Evolutionary conservation across 2,797 vertebrate species (phyloP), one percentile per base, ranked within the genome.

Genomic region (Craterocephalus amniculus): DNA sequence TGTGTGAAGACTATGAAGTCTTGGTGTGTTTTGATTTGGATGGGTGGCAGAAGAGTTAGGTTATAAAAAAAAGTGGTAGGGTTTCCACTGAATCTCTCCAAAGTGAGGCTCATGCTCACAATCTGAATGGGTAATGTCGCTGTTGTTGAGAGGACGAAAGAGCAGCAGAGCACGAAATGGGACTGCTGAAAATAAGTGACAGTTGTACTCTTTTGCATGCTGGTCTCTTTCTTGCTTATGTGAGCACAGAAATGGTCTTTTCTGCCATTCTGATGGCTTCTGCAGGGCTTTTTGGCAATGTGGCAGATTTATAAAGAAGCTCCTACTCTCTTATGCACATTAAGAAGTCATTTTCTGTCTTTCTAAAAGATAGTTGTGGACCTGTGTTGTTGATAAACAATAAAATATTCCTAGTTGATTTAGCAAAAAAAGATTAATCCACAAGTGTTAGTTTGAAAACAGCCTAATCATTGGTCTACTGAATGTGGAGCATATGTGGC

Each of bases 181-280:
- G 38, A 27, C 31, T 48, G 43, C 48, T 43, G 43, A 63, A 69
- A 71, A 57, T 49, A 20, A 63, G 32, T 67, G 62, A 62, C 24
- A 72, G 70, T 67, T 24, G 26, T 1, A 4, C 45, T 63, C 7
- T 51, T 77, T 40, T 52, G 49, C 54, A 40, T 57, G 58, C 48
- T 43, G 36, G 8, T 51, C 14, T 67, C 34, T 71, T 74, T 74
- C 32, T 32, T 22, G 4, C 57, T 57, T 2, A n/a, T 58, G 29
- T 36, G 35, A 67, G 26, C 14, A 32, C 58, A 40, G 16, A 74
- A 66, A 64, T 58, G 13, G 12, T 40, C 49, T 31, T 34, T 1
- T 71, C n/a, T 24, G 58, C 55, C 35, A 62, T 35, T 54, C 8
- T 24, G 51, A 54, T 49, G 58, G 20, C 58, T 55, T 71, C 36